phyloP scores from a whole-genome alignment of 2,113 vertebrate genomes.

The Bubo blakistoni region DNA sequence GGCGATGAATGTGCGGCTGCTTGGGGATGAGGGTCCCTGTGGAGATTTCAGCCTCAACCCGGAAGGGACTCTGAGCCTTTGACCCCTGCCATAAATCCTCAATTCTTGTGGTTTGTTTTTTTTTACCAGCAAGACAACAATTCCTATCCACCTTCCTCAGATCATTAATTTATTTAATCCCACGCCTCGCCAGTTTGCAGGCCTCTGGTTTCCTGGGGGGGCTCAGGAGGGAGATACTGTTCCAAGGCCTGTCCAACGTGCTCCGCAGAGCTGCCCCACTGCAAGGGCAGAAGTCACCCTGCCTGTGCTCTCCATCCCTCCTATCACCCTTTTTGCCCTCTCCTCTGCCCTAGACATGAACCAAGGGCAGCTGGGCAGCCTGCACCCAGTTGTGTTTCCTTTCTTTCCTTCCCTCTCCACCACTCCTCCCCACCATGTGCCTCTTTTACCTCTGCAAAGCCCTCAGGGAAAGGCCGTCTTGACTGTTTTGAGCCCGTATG shows the following conservation, averaged over 20 bases:
- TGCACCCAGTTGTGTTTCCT: neutral
- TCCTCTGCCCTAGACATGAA: neutral
- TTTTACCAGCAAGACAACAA: neutral
- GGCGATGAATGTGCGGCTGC: neutral
- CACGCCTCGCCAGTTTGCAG: neutral
- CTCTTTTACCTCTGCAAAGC: neutral
- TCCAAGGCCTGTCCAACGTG: neutral
- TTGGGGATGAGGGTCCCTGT: accelerated
- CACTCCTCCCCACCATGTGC: neutral
- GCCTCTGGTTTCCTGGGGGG: neutral
- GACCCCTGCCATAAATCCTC: neutral
- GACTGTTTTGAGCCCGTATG: neutral
- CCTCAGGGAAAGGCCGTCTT: neutral
- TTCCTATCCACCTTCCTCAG: neutral
- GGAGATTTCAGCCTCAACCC: neutral
- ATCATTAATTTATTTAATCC: slow-evolving; percentile 56
- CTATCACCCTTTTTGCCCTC: neutral
- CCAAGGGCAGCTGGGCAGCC: neutral
- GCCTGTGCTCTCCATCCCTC: neutral
- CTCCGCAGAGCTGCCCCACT: neutral
- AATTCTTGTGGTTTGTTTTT: neutral
- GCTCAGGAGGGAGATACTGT: neutral
- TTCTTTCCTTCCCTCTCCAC: neutral
- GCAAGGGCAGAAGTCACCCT: neutral
- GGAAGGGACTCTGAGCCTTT: neutral